These are phyloP conservation scores for Idris sp. DNA, from an alignment of 1,140 invertebrate genomes.

Conservation along the genomic window DNA sequence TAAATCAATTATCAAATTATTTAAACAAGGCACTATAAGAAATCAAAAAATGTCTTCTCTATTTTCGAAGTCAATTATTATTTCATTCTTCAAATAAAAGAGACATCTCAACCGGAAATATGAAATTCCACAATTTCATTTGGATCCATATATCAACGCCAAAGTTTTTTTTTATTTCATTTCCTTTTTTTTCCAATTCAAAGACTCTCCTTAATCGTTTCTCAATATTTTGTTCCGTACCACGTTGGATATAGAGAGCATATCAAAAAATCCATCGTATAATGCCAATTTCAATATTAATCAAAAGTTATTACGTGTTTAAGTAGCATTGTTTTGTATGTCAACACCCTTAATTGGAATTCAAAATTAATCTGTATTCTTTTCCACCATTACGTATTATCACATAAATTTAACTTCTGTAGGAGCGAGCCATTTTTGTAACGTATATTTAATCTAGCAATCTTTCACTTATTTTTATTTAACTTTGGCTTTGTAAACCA, in stretches of 20 bases:
- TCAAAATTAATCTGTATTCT: conserved; percentile 26
- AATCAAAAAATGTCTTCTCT: conserved; percentile 6
- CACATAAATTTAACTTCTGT: conserved; percentile 31
- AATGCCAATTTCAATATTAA: conserved; percentile 42
- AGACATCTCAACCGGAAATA: conserved; percentile 1
- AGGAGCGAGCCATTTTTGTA: conserved; percentile 19
- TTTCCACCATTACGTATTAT: conserved; percentile 18
- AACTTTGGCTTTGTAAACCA: conserved; percentile 3
- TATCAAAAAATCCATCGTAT: conserved; percentile 12
- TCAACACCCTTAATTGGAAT: conserved; percentile 18
- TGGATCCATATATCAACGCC: conserved; percentile 32
- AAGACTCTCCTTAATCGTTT: conserved; percentile 42
- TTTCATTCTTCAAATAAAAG: conserved; percentile 1
- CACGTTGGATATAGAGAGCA: not conserved
- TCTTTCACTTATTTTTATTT: conserved; percentile 37
- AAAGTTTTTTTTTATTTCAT: conserved; percentile 21
- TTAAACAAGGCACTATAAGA: not conserved
- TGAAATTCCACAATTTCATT: conserved; percentile 37
- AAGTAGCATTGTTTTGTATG: conserved; percentile 23
- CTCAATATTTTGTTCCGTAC: conserved; percentile 30
- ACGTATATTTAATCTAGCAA: conserved; percentile 12
- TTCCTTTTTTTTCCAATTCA: conserved; percentile 21
- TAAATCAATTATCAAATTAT: not conserved
- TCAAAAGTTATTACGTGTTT: conserved; percentile 8
- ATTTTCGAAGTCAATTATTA: conserved; percentile 5